Percentiles rank a stretch among this genome's conserved stretches.
phyloP scores from a whole-genome alignment of 2,113 vertebrate genomes.

The Leptodactylus fuscus region DNA sequence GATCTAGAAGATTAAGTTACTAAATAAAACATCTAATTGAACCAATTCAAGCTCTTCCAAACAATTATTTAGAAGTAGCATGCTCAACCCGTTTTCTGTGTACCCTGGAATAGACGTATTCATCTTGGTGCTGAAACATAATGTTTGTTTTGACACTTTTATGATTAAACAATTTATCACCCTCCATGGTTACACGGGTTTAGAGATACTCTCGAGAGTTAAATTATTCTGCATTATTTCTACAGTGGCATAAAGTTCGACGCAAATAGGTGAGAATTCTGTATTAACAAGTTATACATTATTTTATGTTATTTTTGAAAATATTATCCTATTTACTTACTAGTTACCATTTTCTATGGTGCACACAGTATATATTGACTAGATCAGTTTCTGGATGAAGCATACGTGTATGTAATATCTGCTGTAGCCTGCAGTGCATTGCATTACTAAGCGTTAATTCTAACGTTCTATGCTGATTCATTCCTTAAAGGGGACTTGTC shows the following conservation, averaged over 20 bases:
- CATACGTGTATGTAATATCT: no score
- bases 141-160: constrained; percentile 55
- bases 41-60: background rate
- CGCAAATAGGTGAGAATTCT: background rate
- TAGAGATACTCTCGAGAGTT: constrained; percentile 29
- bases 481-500: background rate
- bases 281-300: background rate
- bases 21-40: constrained; percentile 38
- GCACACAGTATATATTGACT: background rate
- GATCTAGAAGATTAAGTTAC: constrained; percentile 35
- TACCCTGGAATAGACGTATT: constrained; percentile 46
- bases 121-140: constrained; percentile 48
- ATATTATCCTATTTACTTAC: background rate
- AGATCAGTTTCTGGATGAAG: background rate
- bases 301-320: background rate
- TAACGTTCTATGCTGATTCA: background rate
- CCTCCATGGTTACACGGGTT: constrained; percentile 29
- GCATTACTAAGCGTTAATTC: no score
- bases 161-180: constrained; percentile 58
- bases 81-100: background rate
- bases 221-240: constrained; percentile 19
- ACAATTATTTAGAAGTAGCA: constrained; percentile 33
- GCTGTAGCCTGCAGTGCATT: no score
- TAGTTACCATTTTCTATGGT: background rate
- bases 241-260: background rate